A percentile compares a stretch with the other conserved stretches of the same genome.
Evolutionary conservation across 2,797 vertebrate species (phyloP).

Genomic region (Pithecia hirsuta): DNA sequence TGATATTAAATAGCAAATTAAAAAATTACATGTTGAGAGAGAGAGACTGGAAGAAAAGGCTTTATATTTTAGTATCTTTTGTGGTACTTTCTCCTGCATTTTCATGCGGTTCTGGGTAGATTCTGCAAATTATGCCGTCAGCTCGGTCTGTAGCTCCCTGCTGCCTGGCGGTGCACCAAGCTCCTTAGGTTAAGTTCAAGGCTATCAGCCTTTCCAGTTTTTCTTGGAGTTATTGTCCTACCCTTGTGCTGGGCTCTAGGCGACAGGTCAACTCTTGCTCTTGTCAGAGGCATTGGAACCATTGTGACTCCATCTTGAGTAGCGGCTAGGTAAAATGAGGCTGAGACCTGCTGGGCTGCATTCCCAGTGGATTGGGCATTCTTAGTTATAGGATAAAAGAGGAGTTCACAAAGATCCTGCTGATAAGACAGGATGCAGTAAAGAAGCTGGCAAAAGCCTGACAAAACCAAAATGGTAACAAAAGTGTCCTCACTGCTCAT

Average conservation of each 20-base stretch:
- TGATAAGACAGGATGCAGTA: no score
- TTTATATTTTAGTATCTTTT: not conserved
- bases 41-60: not conserved
- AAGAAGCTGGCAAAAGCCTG: no score
- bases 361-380: no score
- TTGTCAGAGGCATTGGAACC: not conserved
- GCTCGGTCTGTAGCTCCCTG: not conserved
- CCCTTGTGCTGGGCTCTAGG: not conserved
- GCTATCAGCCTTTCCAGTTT: not conserved
- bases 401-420: no score
- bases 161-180: no score
- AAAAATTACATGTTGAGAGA: not conserved
- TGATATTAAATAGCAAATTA: not conserved
- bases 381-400: no score
- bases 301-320: no score
- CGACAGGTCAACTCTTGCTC: not conserved
- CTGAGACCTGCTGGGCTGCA: no score
- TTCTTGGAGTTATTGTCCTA: not conserved
- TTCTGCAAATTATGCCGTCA: not conserved
- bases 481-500: no score
- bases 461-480: no score
- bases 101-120: not conserved
- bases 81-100: not conserved
- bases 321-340: no score
- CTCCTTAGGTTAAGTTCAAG: not conserved